Conservation (phyloP, 2,888 invertebrate genomes). For the Agrypnus murinus region DNA sequence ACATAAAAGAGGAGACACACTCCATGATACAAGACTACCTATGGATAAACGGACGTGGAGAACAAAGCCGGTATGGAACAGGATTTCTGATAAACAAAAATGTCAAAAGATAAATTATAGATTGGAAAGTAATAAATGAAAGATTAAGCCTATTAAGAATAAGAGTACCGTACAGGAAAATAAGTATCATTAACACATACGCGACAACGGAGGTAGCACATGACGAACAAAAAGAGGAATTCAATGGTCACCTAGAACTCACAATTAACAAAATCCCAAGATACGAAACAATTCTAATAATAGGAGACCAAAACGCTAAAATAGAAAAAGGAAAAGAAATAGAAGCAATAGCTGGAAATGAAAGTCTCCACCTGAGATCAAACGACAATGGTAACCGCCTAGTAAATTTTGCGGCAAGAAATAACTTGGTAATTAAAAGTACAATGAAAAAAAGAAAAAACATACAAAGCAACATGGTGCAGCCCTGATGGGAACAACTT, state of each 20-base stretch:
- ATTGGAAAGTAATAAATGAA: constrained; percentile 23
- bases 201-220: not conserved
- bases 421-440: too few relatives aligned
- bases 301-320: too few relatives aligned
- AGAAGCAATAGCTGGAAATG: too few relatives aligned
- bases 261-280: constrained; percentile 10
- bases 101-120: constrained; percentile 3
- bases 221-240: constrained; percentile 1
- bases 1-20: constrained; percentile 2
- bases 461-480: too few relatives aligned
- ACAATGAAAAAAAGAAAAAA: not conserved
- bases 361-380: constrained; percentile 10
- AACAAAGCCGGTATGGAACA: constrained; percentile 12
- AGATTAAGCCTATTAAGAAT: constrained; percentile 6
- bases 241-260: constrained; percentile 6
- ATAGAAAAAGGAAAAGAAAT: too few relatives aligned
- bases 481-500: too few relatives aligned
- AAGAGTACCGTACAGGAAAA: constrained; percentile 11
- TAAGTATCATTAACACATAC: too few relatives aligned
- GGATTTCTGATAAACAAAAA: constrained; percentile 14
- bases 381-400: constrained; percentile 12
- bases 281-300: constrained; percentile 6
- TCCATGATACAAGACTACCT: constrained; percentile 2
- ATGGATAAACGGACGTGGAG: constrained; percentile 14
- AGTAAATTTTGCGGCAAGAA: constrained; percentile 18